Evolutionary conservation across 2,797 vertebrate species (phyloP), one percentile per base, ranked within the genome.

Genomic region (Liasis olivaceus): DNA sequence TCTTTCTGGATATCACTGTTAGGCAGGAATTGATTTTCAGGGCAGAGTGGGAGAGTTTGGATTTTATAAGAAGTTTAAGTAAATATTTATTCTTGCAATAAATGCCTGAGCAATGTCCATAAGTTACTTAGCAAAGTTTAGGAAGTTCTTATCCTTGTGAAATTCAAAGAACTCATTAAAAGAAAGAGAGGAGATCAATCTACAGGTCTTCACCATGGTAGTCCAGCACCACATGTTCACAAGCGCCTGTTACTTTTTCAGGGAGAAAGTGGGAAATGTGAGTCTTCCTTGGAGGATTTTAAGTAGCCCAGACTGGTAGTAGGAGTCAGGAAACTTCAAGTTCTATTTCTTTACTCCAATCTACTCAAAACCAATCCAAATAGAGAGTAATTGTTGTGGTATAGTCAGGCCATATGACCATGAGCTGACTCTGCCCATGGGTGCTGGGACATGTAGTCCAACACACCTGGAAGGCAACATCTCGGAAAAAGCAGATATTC

Each of bases 11-110:
- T 87, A 58, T 87, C 31, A 13, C 54, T 60, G 1, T 56, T 59
- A 64, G 26, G 15, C 15, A 84, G 77, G 58, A 66, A 85, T 85
- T 62, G 88, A 92, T 92, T 92, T 89, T 47, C 84, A 72, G 63
- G 62, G 54, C 56, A 86, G 62, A 90, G 47, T 20, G 13, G 63
- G 56, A 69, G 15, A 31, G 17, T 77, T 85, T 28, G 24, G 88
- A 26, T 42, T 31, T 86, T 22, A 31, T 31, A n/a, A 14, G n/a
- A 59, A 31, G 28, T 60, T 59, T 36, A 8, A 22, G 20, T 31
- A 60, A 22, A 77, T 77, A 88, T 13, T 60, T 86, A 28, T 91
- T 59, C 60, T 85, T 42, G 9, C 28, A 66, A 66, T 7, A 64
- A 92, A 26, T 58, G n/a, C 2, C 63, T 85, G 28, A 51, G 87